These are phyloP conservation scores for Amphipoea lucens DNA, from an alignment of 2,888 invertebrate genomes.

Conservation along the genomic window DNA sequence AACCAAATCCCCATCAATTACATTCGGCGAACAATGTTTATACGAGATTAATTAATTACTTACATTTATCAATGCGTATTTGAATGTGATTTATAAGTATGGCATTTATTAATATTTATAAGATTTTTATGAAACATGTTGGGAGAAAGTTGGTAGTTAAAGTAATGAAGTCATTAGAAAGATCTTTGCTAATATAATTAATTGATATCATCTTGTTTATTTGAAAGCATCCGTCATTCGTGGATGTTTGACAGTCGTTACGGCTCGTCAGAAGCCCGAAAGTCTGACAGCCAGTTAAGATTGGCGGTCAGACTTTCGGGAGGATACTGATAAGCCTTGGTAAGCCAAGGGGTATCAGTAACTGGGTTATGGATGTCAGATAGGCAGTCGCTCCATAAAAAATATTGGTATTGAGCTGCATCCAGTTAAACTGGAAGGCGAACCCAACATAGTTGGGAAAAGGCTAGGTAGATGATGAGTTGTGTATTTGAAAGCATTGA, in stretches of 20 bases:
- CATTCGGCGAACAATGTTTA: constrained; percentile 43
- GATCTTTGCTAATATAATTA: constrained; percentile 21
- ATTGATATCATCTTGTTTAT: constrained; percentile 27
- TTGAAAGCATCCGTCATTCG: not conserved
- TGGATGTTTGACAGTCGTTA: no score
- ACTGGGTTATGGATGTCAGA: not conserved
- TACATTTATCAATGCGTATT: constrained; percentile 53
- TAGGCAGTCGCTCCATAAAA: not conserved
- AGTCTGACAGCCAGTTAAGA: no score
- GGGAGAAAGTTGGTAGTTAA: constrained; percentile 41
- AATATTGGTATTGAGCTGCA: no score
- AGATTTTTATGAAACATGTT: constrained; percentile 6
- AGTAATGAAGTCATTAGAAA: constrained; percentile 28
- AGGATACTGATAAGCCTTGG: no score
- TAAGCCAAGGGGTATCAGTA: not conserved
- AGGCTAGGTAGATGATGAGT: not conserved
- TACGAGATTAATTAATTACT: constrained; percentile 57
- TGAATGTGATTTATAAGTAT: constrained; percentile 40
- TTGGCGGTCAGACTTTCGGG: no score
- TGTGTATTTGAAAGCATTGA: constrained; percentile 12
- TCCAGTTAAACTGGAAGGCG: no score
- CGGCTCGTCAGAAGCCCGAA: no score
- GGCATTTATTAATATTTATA: constrained; percentile 23
- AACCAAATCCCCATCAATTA: constrained; percentile 63
- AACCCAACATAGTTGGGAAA: no score